Percentiles rank a stretch among this genome's conserved stretches.
Evolutionary conservation across 2,797 vertebrate genomes (phyloP).

Genomic region (Epinephelus malabaricus): DNA sequence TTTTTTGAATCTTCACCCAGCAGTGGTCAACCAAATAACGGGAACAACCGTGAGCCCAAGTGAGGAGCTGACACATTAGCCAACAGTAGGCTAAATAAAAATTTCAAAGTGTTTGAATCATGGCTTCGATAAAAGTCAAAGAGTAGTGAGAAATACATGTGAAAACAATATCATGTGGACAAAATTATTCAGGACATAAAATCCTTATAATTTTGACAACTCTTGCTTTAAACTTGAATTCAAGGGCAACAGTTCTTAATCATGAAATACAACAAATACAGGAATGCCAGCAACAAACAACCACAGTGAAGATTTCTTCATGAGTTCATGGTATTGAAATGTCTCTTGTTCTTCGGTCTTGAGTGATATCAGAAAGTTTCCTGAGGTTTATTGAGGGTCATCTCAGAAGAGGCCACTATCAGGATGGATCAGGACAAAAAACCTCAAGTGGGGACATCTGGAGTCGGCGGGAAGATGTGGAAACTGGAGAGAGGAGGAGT

Average conservation of each 20-base stretch:
- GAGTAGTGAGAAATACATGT: no score
- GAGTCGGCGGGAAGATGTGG: background rate
- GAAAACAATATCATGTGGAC: background rate
- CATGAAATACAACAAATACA: constrained; percentile 8
- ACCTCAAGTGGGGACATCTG: background rate
- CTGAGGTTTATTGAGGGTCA: background rate
- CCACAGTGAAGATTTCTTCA: background rate
- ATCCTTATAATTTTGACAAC: background rate
- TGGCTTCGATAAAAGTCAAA: background rate
- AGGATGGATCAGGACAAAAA: background rate
- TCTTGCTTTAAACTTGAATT: background rate
- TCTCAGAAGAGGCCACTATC: background rate
- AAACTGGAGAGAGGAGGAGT: background rate
- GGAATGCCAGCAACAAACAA: background rate
- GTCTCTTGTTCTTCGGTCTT: constrained; percentile 17
- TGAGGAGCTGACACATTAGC: background rate
- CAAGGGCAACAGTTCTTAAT: constrained; percentile 7
- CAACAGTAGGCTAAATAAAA: background rate
- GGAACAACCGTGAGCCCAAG: background rate
- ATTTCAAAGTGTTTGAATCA: background rate
- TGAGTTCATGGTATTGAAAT: background rate
- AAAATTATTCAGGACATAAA: background rate
- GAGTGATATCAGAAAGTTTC: background rate
- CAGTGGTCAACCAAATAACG: background rate
- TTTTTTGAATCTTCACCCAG: background rate